Conservation (phyloP, 2,888 invertebrate species). For the Lacanobia wlatinum region DNA sequence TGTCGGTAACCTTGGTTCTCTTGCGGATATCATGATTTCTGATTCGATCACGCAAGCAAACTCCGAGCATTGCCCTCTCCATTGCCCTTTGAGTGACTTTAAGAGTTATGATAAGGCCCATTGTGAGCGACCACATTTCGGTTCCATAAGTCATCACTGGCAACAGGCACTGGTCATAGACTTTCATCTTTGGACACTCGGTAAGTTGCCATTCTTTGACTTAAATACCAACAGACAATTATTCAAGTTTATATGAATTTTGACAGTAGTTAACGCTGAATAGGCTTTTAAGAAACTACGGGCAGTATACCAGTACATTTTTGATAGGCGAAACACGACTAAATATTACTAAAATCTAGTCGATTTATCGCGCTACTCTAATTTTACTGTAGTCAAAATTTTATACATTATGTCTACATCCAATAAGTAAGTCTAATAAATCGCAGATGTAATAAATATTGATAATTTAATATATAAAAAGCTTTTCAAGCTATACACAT, state of each 20-base stretch:
- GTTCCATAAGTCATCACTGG: no score
- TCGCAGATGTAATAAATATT: slow-evolving; percentile 26
- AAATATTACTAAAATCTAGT: not conserved
- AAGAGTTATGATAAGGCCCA: no score
- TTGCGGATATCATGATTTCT: no score
- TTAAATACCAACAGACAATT: not conserved
- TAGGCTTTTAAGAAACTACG: not conserved
- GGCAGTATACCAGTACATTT: not conserved
- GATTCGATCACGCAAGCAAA: no score
- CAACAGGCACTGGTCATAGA: no score
- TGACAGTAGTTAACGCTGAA: not conserved
- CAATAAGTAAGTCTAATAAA: slow-evolving; percentile 10
- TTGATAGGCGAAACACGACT: slow-evolving; percentile 6
- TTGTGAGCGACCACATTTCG: no score
- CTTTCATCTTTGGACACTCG: no score
- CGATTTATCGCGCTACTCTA: slow-evolving; percentile 8
- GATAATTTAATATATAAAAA: slow-evolving; percentile 25
- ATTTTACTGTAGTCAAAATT: slow-evolving; percentile 18
- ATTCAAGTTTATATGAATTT: not conserved
- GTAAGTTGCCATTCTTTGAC: not conserved
- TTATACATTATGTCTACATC: slow-evolving; percentile 23
- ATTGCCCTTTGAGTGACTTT: no score
- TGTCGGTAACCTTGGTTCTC: no score
- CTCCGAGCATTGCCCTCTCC: no score
- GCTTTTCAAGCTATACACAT: slow-evolving; percentile 48